phyloP scores from a whole-genome alignment of 2,888 invertebrate genomes.

The Heliothis peltigera region DNA sequence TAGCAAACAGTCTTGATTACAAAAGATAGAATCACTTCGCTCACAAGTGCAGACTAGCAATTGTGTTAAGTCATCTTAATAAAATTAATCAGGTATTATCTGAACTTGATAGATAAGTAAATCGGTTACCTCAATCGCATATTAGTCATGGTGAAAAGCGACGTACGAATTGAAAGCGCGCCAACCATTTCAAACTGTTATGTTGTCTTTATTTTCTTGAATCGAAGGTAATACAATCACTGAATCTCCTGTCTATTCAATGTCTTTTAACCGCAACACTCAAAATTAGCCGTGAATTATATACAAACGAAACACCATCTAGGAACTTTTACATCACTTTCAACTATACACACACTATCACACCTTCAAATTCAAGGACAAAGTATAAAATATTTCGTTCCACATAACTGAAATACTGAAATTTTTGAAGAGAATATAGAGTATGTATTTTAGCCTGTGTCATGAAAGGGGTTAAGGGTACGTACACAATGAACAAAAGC shows the following conservation, averaged over 20 bases:
- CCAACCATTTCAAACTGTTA: conserved; percentile 21
- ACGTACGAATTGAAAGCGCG: conserved; percentile 2
- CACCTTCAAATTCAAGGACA: conserved; percentile 50
- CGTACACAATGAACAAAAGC: conserved; percentile 70
- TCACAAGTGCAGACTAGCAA: background rate
- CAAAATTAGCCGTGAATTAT: conserved; percentile 54
- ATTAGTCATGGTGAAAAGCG: conserved; percentile 29
- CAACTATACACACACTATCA: conserved; percentile 40
- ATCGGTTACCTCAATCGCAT: conserved; percentile 20
- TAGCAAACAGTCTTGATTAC: conserved; percentile 23
- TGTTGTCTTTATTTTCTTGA: conserved; percentile 24
- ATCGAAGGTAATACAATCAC: conserved; percentile 1
- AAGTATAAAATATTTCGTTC: conserved; percentile 50
- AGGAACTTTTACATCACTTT: conserved; percentile 57
- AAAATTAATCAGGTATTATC: conserved; percentile 6
- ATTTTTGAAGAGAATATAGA: conserved; percentile 20
- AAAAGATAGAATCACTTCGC: conserved; percentile 22
- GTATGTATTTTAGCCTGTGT: conserved; percentile 57
- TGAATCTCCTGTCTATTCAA: conserved; percentile 45
- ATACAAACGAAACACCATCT: conserved; percentile 45
- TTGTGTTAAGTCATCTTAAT: conserved; percentile 9
- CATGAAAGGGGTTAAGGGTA: conserved; percentile 71
- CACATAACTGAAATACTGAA: conserved; percentile 40
- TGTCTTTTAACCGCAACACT: conserved; percentile 36
- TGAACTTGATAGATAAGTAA: conserved; percentile 14